Conservation (phyloP, 1,140 invertebrate species). For the Centruroides sculpturatus region DNA sequence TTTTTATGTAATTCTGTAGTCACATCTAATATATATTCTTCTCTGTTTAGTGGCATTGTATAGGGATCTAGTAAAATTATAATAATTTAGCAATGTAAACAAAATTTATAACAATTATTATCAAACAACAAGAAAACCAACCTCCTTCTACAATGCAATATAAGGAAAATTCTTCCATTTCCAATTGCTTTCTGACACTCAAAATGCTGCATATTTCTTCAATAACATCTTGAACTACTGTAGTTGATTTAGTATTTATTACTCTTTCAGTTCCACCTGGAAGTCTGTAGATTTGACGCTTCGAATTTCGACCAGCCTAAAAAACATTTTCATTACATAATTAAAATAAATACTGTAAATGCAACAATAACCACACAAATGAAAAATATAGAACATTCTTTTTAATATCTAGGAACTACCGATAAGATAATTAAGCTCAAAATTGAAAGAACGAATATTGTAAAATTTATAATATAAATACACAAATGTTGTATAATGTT, state of each 20-base stretch:
- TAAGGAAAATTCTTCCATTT: conserved; percentile 93
- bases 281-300: conserved; percentile 80
- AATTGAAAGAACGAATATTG: too few relatives aligned
- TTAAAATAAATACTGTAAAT: too few relatives aligned
- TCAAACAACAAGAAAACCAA: conserved; percentile 24
- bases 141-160: conserved; percentile 94
- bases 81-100: background rate
- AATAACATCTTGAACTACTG: conserved; percentile 78
- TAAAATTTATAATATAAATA: too few relatives aligned
- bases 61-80: conserved; percentile 38
- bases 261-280: conserved; percentile 84
- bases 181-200: conserved; percentile 51
- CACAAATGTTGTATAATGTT: too few relatives aligned
- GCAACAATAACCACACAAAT: too few relatives aligned
- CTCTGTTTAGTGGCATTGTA: conserved; percentile 82
- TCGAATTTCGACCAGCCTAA: conserved; percentile 65
- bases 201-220: conserved; percentile 80
- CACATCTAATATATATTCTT: conserved; percentile 95
- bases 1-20: conserved; percentile 89
- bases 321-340: conserved; percentile 4
- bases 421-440: too few relatives aligned
- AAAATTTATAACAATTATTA: background rate
- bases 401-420: too few relatives aligned
- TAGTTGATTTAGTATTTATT: conserved; percentile 84
- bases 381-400: too few relatives aligned